Evolutionary conservation across 2,797 vertebrate species (phyloP), one percentile per base, ranked within the genome.

Genomic region (Thunnus albacares): DNA sequence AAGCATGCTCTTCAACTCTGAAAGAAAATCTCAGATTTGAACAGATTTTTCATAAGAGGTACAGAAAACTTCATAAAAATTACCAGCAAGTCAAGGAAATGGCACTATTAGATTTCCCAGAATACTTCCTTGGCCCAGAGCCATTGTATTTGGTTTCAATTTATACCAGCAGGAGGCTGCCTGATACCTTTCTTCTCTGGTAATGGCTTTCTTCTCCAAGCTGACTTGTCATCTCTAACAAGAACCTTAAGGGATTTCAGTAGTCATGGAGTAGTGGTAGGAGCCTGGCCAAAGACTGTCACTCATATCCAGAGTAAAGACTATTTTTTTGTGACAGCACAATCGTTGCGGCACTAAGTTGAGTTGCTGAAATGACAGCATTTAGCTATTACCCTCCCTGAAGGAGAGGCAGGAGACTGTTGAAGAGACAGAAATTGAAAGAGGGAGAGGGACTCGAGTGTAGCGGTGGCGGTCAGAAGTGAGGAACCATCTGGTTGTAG

Each of bases 131-230:
- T 90, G 88, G 86, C 90, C 89, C 17, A 5, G 71, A 92, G 90
- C 89, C 86, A 90, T 93, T 93, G 87, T 93, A 90, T 93, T 93
- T 91, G 89, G 90, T 93, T 90, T 93, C 90, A 90, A 80, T 94
- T 92, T 90, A 84, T 89, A 91, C 85, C 86, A 86, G 90, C 91
- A 86, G 89, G 90, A 92, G 92, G 77, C 80, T 88, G 88, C 75
- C 79, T 84, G 90, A 88, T 92, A 89, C 89, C 82, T 91, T 92
- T 93, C 83, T 88, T 90, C 89, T 88, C 88, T 84, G 69, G 87
- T 90, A 93, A 93, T 92, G 87, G 89, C 83, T 92, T 93, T 91
- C 77, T 86, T 79, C 81, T 90, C 71, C 74, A 78, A 89, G 82
- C 89, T 87, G 79, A 89, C 89, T 84, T 92, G 89, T 89, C 91